Percentiles rank a stretch among this genome's conserved stretches.
These are phyloP conservation scores for Aphelocoma coerulescens DNA, from an alignment of 2,113 vertebrate genomes.

Conservation along the genomic window DNA sequence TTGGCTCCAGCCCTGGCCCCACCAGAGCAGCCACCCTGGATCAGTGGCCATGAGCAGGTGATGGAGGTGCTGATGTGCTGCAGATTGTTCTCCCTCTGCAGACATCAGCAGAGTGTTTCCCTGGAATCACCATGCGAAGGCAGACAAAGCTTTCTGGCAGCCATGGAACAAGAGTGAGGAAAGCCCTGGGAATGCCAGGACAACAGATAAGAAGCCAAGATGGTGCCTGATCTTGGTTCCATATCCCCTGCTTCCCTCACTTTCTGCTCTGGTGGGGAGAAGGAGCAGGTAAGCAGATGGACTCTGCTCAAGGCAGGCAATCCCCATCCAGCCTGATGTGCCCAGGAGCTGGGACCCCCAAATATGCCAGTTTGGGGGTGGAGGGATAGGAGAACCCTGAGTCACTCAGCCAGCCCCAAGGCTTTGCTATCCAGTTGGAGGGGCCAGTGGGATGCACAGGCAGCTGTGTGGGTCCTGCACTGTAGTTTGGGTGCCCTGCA, in stretches of 20 bases:
- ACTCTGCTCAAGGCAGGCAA: background rate
- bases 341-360: background rate
- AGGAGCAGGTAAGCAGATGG: rapidly evolving
- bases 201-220: background rate
- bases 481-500: background rate
- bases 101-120: background rate
- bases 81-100: background rate
- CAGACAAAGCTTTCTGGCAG: background rate
- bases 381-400: background rate
- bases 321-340: background rate
- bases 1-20: background rate
- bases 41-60: background rate
- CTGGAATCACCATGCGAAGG: background rate
- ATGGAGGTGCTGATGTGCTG: background rate
- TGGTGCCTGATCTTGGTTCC: background rate
- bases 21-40: background rate
- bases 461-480: background rate
- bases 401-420: background rate
- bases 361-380: background rate
- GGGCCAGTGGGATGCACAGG: background rate
- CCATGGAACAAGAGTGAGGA: rapidly evolving
- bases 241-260: background rate
- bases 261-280: background rate
- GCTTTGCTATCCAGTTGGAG: rapidly evolving
- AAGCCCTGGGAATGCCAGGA: background rate